Percentiles rank a stretch among this genome's conserved stretches.
Evolutionary conservation across 2,113 vertebrate species (phyloP).

Genomic region (Cyphomyrus discorhynchus): DNA sequence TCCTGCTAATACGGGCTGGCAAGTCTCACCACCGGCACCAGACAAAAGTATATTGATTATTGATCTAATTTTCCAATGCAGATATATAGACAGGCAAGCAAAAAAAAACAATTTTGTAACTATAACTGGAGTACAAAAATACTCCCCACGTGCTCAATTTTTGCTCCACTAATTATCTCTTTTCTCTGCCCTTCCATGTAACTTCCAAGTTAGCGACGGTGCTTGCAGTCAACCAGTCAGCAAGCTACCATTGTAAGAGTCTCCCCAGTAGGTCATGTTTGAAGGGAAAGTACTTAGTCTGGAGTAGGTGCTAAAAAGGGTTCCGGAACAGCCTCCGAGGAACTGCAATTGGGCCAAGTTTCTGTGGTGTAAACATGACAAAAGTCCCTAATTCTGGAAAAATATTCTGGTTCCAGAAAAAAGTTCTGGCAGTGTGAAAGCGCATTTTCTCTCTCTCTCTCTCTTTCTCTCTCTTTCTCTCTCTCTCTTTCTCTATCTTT

Average conservation of each 20-base stretch:
- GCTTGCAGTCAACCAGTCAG: neutral
- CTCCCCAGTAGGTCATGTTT: neutral
- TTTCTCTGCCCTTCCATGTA: neutral
- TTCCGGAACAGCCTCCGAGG: neutral
- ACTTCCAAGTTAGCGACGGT: neutral
- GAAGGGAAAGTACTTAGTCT: neutral
- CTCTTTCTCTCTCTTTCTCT: neutral
- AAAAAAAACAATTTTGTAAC: neutral
- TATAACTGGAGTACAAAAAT: neutral
- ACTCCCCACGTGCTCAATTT: neutral
- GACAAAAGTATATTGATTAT: neutral
- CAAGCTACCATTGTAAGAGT: neutral
- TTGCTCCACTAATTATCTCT: neutral
- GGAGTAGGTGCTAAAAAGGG: neutral
- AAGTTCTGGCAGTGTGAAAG: neutral
- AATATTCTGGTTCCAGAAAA: neutral
- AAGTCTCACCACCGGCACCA: neutral
- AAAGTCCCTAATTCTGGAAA: neutral
- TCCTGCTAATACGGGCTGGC: neutral
- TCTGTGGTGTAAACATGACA: neutral
- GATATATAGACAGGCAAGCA: neutral
- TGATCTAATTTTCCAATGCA: neutral
- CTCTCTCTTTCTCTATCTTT: conserved; percentile 32
- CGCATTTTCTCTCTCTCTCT: conserved; percentile 10
- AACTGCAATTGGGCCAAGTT: neutral